Evolutionary conservation across 2,888 invertebrate genomes (phyloP).

Genomic region (Graphium colonna): DNA sequence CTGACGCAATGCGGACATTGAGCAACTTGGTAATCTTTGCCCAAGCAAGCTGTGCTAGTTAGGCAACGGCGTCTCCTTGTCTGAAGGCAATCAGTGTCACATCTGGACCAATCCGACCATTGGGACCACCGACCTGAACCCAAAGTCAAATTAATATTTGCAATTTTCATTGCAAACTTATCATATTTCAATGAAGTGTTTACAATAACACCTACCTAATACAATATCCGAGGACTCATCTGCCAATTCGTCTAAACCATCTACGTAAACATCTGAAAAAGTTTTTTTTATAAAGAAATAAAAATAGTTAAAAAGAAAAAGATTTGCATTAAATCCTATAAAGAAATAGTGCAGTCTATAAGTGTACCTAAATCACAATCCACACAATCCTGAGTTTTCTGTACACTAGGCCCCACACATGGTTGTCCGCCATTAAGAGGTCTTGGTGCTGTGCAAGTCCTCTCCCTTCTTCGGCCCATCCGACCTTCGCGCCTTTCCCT

Average conservation of each 20-base stretch:
- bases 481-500: conserved; percentile 77
- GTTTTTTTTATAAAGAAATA: no score
- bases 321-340: no score
- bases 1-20: conserved; percentile 68
- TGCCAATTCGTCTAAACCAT: conserved; percentile 63
- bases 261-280: conserved; percentile 59
- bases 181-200: no score
- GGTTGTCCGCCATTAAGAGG: conserved; percentile 94
- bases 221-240: conserved; percentile 67
- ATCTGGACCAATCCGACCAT: conserved; percentile 96
- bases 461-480: conserved; percentile 87
- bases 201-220: conserved; percentile 42
- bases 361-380: conserved; percentile 83
- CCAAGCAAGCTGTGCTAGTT: conserved; percentile 55
- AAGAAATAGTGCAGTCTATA: no score
- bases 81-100: conserved; percentile 93
- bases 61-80: conserved; percentile 89
- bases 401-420: conserved; percentile 90
- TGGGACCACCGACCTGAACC: conserved; percentile 86
- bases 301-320: no score
- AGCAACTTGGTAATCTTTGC: conserved; percentile 63
- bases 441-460: conserved; percentile 92
- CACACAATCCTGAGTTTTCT: conserved; percentile 90
- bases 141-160: neutral
- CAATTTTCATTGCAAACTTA: no score